These are phyloP conservation scores for Dinocampus coccinellae DNA, from an alignment of 2,888 invertebrate species.

Conservation along the genomic window DNA sequence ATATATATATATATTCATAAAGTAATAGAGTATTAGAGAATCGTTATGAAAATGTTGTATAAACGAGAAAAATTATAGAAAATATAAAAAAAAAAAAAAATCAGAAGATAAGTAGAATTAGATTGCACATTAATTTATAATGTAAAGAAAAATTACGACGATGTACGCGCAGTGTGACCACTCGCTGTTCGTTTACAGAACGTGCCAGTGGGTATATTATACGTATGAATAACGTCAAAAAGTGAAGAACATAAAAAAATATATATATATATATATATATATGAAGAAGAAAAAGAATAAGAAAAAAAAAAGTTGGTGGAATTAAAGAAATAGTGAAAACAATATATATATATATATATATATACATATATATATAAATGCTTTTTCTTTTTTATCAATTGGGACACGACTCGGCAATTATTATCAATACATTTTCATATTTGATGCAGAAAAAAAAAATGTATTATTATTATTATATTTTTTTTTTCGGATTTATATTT, in stretches of 20 bases:
- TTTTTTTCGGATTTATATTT: too few species aligned
- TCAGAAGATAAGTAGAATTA: too few species aligned
- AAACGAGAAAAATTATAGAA: background rate
- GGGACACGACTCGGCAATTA: constrained; percentile 55
- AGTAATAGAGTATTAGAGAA: background rate
- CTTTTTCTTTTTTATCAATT: background rate
- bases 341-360: background rate
- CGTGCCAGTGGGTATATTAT: constrained; percentile 43
- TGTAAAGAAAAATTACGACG: background rate
- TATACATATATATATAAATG: background rate
- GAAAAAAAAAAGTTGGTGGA: background rate
- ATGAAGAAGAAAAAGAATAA: constrained; percentile 15
- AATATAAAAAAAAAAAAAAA: too few species aligned
- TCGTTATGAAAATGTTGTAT: background rate
- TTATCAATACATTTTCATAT: background rate
- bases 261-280: constrained; percentile 6
- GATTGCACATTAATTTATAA: too few species aligned
- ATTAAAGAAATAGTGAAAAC: constrained; percentile 14
- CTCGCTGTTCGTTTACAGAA: constrained; percentile 45
- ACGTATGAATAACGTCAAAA: constrained; percentile 33
- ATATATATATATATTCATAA: constrained; percentile 38
- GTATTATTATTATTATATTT: too few species aligned
- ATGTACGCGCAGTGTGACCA: constrained; percentile 33
- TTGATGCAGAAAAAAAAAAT: background rate
- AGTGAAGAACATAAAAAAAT: constrained; percentile 7